Conservation (phyloP, 2,797 vertebrate genomes). For the Mus caroli region DNA sequence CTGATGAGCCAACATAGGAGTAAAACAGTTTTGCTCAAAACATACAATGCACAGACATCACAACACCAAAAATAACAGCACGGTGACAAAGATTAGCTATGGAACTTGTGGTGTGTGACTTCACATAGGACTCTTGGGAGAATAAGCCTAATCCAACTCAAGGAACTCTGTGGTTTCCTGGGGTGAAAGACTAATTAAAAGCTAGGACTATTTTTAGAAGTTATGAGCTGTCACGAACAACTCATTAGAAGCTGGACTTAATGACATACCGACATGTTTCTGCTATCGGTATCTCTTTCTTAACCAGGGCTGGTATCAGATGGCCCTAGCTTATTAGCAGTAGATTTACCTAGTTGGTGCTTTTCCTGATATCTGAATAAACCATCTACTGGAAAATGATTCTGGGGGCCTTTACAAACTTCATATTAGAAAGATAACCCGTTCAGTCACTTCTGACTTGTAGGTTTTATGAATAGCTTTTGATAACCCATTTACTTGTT, state of each 20-base stretch:
- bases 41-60: neutral
- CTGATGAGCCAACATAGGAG: neutral
- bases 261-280: neutral
- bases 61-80: neutral
- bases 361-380: neutral
- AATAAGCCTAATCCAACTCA: neutral
- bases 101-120: neutral
- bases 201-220: neutral
- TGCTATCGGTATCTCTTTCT: neutral
- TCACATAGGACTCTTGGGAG: neutral
- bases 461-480: neutral
- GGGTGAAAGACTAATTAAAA: neutral
- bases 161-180: neutral
- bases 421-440: neutral
- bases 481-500: neutral
- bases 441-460: neutral
- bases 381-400: neutral
- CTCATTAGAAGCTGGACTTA: neutral
- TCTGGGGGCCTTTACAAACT: neutral
- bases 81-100: neutral
- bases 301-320: neutral
- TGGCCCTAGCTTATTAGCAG: neutral
- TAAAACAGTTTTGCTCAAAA: neutral
- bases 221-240: neutral
- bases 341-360: too few relatives aligned